A percentile compares a stretch with the other conserved stretches of the same genome.
Evolutionary conservation across 1,140 invertebrate species (phyloP).

Genomic region (Portunus trituberculatus): DNA sequence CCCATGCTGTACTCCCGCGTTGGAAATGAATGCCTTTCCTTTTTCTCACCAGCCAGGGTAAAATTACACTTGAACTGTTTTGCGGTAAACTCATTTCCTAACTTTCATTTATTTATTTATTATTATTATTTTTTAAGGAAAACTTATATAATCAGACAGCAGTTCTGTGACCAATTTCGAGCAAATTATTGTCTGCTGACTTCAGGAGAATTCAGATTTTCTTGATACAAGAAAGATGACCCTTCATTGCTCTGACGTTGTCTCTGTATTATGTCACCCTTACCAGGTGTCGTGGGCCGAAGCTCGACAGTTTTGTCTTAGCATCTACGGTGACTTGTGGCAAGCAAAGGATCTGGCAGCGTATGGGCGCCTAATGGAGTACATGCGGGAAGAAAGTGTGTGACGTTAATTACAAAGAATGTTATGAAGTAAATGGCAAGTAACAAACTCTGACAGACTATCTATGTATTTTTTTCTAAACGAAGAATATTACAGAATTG

Average conservation of each 20-base stretch:
- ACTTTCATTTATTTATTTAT: neutral
- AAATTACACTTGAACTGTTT: neutral
- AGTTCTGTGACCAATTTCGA: neutral
- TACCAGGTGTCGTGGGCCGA: conserved; percentile 51
- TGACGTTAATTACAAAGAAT: neutral
- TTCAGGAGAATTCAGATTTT: neutral
- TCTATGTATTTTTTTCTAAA: no score
- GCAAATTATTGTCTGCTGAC: neutral
- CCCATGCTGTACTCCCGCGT: conserved; percentile 41
- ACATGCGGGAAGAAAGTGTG: neutral
- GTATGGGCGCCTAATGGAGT: neutral
- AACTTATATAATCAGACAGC: neutral
- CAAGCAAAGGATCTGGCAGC: neutral
- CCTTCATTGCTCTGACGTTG: neutral
- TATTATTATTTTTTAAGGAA: neutral
- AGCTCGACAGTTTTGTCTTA: conserved; percentile 46
- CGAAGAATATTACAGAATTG: neutral
- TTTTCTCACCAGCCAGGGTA: conserved; percentile 32
- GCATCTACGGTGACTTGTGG: conserved; percentile 38
- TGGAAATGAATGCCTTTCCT: conserved; percentile 5
- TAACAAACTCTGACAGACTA: no score
- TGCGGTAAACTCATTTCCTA: neutral
- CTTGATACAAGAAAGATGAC: neutral
- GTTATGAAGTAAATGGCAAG: no score
- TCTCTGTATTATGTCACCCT: neutral